phyloP scores from a whole-genome alignment of 2,888 invertebrate species.

The Hypena proboscidalis region DNA sequence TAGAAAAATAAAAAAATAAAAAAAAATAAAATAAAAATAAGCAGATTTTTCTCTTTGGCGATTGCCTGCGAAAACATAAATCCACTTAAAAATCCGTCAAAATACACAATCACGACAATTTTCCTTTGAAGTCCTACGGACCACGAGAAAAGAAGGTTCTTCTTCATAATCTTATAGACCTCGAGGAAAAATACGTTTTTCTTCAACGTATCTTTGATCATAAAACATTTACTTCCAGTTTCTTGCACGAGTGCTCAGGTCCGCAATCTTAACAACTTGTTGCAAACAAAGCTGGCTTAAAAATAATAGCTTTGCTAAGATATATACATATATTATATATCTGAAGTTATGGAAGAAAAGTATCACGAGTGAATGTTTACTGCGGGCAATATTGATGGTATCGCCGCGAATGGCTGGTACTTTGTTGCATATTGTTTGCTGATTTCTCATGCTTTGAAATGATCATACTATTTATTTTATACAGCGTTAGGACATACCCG shows the following conservation, averaged over 20 bases:
- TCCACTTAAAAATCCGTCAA: not conserved
- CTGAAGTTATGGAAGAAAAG: not conserved
- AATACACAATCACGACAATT: not conserved
- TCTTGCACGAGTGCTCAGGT: not conserved
- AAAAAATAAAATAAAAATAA: too few relatives aligned
- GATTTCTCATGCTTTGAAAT: too few relatives aligned
- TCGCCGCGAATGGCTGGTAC: not conserved
- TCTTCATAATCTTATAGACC: not conserved
- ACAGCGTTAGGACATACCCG: too few relatives aligned
- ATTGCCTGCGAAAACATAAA: not conserved
- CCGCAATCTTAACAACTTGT: not conserved
- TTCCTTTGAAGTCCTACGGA: not conserved
- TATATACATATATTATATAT: too few relatives aligned
- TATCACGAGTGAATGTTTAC: too few relatives aligned
- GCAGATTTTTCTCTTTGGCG: too few relatives aligned
- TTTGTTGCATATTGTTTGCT: not conserved
- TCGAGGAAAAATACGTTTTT: too few relatives aligned
- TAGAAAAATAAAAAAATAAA: too few relatives aligned
- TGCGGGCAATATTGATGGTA: too few relatives aligned
- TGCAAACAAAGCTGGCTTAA: conserved; percentile 1
- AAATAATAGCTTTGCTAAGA: conserved; percentile 4
- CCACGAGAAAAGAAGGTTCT: not conserved
- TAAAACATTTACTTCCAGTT: not conserved
- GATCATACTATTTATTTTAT: too few relatives aligned
- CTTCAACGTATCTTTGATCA: not conserved